Evolutionary conservation across 2,888 invertebrate genomes (phyloP).

Genomic region (Archips xylosteana): DNA sequence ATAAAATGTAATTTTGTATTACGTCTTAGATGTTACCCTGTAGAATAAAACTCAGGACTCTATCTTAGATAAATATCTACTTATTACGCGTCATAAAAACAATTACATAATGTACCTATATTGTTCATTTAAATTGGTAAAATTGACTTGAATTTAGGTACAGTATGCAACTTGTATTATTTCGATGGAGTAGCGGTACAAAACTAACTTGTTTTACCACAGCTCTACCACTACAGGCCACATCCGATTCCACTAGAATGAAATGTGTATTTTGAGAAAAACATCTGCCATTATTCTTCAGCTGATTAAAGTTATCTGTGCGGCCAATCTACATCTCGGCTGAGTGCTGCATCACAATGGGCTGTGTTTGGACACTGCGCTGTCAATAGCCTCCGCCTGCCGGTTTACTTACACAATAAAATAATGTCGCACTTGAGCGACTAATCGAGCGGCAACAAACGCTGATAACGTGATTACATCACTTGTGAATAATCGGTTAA

Average conservation of each 20-base stretch:
- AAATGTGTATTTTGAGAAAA: background rate
- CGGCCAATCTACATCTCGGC: constrained; percentile 12
- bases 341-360: constrained; percentile 25
- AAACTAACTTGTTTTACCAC: too few relatives aligned
- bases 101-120: too few relatives aligned
- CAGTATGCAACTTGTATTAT: too few relatives aligned
- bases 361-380: constrained; percentile 22
- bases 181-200: too few relatives aligned
- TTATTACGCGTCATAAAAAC: too few relatives aligned
- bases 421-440: constrained; percentile 64
- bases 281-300: constrained; percentile 35
- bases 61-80: too few relatives aligned
- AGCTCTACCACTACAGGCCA: background rate
- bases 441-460: constrained; percentile 39
- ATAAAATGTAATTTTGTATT: too few relatives aligned
- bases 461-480: constrained; percentile 39
- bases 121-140: too few relatives aligned
- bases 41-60: too few relatives aligned
- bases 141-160: too few relatives aligned
- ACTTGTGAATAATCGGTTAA: constrained; percentile 52
- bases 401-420: constrained; percentile 59
- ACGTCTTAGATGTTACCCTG: too few relatives aligned
- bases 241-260: background rate
- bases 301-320: constrained; percentile 14
- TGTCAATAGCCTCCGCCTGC: constrained; percentile 36